Evolutionary conservation across 2,797 vertebrate species (phyloP).

Genomic region (Hypotaenidia philippensis): DNA sequence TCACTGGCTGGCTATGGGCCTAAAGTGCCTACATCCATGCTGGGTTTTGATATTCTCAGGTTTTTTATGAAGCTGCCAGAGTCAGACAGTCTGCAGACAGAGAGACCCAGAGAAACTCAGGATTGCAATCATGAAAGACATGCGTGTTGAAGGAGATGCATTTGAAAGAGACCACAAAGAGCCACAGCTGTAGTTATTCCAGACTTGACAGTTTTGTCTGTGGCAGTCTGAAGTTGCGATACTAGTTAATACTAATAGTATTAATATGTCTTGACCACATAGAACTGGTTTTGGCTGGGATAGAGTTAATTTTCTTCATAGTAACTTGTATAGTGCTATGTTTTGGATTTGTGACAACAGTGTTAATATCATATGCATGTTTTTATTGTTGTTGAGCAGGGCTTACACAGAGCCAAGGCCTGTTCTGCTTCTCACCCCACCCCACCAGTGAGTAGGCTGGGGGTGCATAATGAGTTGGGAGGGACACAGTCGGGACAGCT

Average conservation of each 20-base stretch:
- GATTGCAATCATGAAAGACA: neutral
- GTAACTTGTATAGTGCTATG: no score
- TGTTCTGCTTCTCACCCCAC: neutral
- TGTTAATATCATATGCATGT: neutral
- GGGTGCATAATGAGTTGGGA: neutral
- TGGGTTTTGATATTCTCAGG: neutral
- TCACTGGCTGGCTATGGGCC: neutral
- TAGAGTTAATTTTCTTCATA: neutral
- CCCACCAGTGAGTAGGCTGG: rapidly evolving
- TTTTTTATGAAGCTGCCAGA: neutral
- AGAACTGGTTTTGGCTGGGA: neutral
- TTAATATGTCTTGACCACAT: neutral
- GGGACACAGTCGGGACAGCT: neutral
- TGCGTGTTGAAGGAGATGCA: neutral
- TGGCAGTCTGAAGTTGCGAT: rapidly evolving
- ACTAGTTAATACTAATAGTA: neutral
- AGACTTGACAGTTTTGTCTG: neutral
- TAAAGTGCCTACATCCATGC: neutral
- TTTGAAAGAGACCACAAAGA: neutral
- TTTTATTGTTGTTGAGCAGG: neutral
- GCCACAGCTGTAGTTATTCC: neutral
- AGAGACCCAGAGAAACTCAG: neutral
- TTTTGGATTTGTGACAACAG: neutral
- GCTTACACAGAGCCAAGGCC: rapidly evolving
- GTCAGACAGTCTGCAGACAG: neutral